These are phyloP conservation scores for Coptotermes formosanus DNA, from an alignment of 1,140 invertebrate species.

Conservation along the genomic window DNA sequence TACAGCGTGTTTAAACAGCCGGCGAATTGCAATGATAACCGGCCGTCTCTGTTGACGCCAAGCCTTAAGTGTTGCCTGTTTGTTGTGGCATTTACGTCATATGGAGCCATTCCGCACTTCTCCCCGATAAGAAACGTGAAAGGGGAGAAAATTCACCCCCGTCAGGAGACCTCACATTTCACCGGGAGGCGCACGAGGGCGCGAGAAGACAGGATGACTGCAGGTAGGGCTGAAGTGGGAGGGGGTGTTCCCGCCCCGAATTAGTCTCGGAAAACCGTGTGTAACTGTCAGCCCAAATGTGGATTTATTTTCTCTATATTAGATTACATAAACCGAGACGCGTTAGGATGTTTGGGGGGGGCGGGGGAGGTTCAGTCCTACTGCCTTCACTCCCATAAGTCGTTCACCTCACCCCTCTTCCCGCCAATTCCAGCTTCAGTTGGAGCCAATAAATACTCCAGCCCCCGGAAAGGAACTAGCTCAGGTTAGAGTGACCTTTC, in stretches of 20 bases:
- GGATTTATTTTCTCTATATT: conserved; percentile 33
- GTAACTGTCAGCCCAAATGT: conserved; percentile 30
- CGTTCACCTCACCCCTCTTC: background rate
- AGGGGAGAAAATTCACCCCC: too few species aligned
- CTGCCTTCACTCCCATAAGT: conserved; percentile 11
- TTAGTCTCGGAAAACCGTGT: background rate
- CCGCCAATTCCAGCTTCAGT: too few species aligned
- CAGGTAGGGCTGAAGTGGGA: background rate
- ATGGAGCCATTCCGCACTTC: too few species aligned
- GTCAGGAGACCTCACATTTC: background rate
- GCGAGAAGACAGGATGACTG: background rate
- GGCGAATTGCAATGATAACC: too few species aligned
- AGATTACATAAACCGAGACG: conserved; percentile 33
- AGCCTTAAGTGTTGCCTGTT: too few species aligned
- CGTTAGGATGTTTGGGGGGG: background rate
- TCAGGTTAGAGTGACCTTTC: background rate
- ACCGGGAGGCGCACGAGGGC: background rate
- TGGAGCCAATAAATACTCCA: conserved; percentile 27
- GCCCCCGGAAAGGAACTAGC: background rate
- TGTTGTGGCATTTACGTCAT: too few species aligned
- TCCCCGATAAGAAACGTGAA: too few species aligned
- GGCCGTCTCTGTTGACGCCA: too few species aligned
- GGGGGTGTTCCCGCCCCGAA: background rate
- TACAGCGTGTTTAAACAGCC: too few species aligned
- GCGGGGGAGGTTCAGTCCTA: background rate